Evolutionary conservation across 2,797 vertebrate genomes (phyloP), one percentile per base, ranked within the genome.

Genomic region (Lutjanus argentimaculatus): DNA sequence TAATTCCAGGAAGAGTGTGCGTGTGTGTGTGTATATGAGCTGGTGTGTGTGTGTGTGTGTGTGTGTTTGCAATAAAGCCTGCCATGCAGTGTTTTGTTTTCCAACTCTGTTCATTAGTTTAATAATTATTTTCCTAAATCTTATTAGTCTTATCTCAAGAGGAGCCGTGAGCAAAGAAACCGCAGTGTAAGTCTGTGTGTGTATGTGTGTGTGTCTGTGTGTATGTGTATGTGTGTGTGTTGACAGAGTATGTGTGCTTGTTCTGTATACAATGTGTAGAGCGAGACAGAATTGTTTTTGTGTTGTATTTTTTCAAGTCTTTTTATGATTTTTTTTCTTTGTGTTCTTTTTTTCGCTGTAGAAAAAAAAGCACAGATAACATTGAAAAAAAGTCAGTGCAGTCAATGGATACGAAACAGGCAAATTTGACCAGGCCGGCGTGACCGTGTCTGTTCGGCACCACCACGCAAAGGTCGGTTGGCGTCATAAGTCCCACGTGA

Each of bases 51-150:
- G 75, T 88, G 55, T 75, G 62, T 82, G 85, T 90, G 81, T 92
- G 88, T 87, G 84, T 81, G 79, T 87, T 77, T 91, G 86, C 83
- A 85, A 88, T 85, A 93, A 90, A 94, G 91, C 91, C 92, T 92
- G 94, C 87, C 95, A 95, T 95, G 95, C 94, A 95, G 88, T 94
- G 92, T 95, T 94, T 93, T 91, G 87, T 94, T 93, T 94, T 91
- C 88, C 87, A 92, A 92, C 77, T 93, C 89, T 91, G 91, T 92
- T 93, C 88, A 93, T 94, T 93, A 91, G 92, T 91, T 94, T 83
- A 83, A 89, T 91, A 91, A 93, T 94, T 94, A 90, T 94, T 93
- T 93, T 91, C 80, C 89, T 82, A 87, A 91, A 91, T 92, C 86
- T 90, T 92, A 93, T 92, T 88, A 85, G 91, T 92, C 86, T 92